Percentiles rank a stretch among this genome's conserved stretches.
phyloP scores from a whole-genome alignment of 2,113 vertebrate genomes.

The Heliornis fulica region DNA sequence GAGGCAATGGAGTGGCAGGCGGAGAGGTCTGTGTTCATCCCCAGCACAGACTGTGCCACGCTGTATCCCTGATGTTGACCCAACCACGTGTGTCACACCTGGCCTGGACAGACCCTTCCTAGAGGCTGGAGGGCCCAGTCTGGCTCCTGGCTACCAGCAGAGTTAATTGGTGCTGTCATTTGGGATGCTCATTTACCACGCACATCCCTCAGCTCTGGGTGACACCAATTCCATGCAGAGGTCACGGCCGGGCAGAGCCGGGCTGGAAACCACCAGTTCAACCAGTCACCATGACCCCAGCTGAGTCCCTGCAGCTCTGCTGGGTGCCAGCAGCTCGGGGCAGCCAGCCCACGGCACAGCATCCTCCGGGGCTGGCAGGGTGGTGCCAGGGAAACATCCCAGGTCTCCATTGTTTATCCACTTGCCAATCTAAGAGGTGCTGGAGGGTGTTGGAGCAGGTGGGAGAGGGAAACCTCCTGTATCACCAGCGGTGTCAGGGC shows the following conservation, averaged over 20 bases:
- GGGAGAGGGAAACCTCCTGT: neutral
- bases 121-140: neutral
- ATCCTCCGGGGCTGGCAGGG: accelerated
- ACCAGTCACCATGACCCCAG: too few relatives aligned
- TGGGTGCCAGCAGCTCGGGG: neutral
- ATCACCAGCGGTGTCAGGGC: neutral
- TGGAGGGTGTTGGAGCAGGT: neutral
- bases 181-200: neutral
- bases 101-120: neutral
- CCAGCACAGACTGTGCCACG: neutral
- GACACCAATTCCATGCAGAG: accelerated
- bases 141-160: neutral
- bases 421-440: accelerated
- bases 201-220: accelerated
- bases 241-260: neutral
- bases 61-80: neutral
- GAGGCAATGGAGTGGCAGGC: neutral
- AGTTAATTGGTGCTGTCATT: neutral
- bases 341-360: accelerated
- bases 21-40: neutral
- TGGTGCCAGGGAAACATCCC: neutral
- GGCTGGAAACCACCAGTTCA: neutral
- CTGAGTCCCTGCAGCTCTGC: accelerated
- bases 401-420: accelerated
- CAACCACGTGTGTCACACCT: neutral